Percentiles rank a stretch among this genome's conserved stretches.
Conservation (phyloP, 2,888 invertebrate species). For the Rutpela maculata region DNA sequence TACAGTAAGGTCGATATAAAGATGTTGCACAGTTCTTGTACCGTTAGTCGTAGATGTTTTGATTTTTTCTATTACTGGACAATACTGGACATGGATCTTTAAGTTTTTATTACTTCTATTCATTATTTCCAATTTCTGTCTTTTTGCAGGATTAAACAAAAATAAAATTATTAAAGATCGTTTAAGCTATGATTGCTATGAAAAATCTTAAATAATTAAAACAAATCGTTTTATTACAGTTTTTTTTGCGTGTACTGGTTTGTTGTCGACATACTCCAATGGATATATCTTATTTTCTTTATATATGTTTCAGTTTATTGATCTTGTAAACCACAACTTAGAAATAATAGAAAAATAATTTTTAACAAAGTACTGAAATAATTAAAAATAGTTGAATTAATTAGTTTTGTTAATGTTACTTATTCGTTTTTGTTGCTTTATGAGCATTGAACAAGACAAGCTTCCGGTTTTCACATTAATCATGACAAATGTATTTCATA, state of each 20-base stretch:
- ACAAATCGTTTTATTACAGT: constrained; percentile 1
- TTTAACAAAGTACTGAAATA: not conserved
- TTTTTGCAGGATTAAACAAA: not conserved
- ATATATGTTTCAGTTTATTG: not conserved
- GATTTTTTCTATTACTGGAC: not conserved
- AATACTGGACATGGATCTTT: not conserved
- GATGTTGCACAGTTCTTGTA: too few species aligned
- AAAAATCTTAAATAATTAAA: not conserved
- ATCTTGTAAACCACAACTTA: not conserved
- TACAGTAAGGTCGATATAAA: too few species aligned
- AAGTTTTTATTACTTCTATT: not conserved
- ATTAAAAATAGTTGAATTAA: not conserved
- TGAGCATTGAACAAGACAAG: not conserved
- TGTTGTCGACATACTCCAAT: constrained; percentile 16
- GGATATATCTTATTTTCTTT: constrained; percentile 28
- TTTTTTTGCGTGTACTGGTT: not conserved
- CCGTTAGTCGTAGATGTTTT: not conserved
- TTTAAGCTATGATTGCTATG: not conserved
- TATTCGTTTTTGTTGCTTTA: not conserved
- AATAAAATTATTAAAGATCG: not conserved
- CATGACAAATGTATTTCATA: not conserved
- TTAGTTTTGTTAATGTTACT: not conserved
- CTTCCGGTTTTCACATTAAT: not conserved
- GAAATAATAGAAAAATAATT: not conserved
- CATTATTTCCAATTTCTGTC: not conserved